Percentiles rank a stretch among this genome's conserved stretches.
These are phyloP conservation scores for Danaus plexippus DNA, from an alignment of 1,140 invertebrate genomes.

Conservation along the genomic window DNA sequence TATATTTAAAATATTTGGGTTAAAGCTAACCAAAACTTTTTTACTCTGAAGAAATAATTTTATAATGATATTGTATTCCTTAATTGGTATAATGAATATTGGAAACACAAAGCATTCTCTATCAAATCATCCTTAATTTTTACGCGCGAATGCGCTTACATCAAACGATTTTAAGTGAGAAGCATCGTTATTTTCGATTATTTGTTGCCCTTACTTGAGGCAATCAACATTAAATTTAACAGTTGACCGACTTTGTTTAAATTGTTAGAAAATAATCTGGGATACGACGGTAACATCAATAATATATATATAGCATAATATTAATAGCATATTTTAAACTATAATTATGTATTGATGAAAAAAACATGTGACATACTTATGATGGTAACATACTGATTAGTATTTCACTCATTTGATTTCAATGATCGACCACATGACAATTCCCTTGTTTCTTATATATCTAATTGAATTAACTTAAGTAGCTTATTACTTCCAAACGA, in stretches of 20 bases:
- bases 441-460: too few relatives aligned
- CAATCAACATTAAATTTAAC: conserved; percentile 41
- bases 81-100: background rate
- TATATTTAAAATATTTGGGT: background rate
- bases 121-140: conserved; percentile 40
- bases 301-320: too few relatives aligned
- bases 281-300: too few relatives aligned
- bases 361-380: too few relatives aligned
- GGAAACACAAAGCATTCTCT: conserved; percentile 27
- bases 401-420: too few relatives aligned
- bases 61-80: conserved; percentile 9
- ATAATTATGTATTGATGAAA: too few relatives aligned
- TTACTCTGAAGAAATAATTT: conserved; percentile 4
- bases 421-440: too few relatives aligned
- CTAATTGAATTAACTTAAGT: too few relatives aligned
- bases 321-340: too few relatives aligned
- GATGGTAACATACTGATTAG: too few relatives aligned
- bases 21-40: background rate
- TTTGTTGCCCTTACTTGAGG: conserved; percentile 41
- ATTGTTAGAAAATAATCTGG: conserved; percentile 3
- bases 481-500: too few relatives aligned
- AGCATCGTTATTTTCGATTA: conserved; percentile 45
- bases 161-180: conserved; percentile 38
- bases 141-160: conserved; percentile 30
- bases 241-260: conserved; percentile 33